Evolutionary conservation across 2,797 vertebrate species (phyloP).

Genomic region (Myotis daubentonii): DNA sequence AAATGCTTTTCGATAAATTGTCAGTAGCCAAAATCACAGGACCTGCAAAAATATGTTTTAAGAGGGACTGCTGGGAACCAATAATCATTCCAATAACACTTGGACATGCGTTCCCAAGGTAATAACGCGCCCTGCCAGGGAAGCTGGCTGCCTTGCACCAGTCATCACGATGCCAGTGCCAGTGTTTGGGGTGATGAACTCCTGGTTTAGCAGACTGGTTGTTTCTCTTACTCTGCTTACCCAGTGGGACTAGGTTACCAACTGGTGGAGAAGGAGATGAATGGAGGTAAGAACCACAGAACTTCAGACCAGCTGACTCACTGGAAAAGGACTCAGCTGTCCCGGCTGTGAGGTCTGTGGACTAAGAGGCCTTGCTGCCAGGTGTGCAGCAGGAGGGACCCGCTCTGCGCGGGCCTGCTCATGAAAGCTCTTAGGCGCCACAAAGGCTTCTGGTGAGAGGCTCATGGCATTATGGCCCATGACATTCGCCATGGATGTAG

Average conservation of each 20-base stretch:
- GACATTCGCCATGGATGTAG: conserved; percentile 23
- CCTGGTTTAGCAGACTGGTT: not conserved
- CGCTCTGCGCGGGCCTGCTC: not conserved
- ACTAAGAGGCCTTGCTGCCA: not conserved
- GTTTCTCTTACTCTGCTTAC: not conserved
- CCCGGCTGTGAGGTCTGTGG: not conserved
- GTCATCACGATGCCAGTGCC: not conserved
- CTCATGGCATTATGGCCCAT: not conserved
- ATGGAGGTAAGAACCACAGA: not conserved
- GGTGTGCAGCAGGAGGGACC: not conserved
- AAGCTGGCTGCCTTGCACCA: not conserved
- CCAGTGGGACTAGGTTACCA: not conserved
- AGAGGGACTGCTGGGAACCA: not conserved
- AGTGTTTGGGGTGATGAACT: not conserved
- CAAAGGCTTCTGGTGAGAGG: conserved; percentile 45
- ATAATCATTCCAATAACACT: not conserved
- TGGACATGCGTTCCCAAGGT: not conserved
- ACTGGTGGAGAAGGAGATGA: not conserved
- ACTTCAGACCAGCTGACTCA: not conserved
- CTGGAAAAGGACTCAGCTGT: not conserved
- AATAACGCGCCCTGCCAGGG: not conserved
- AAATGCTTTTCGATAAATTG: not conserved
- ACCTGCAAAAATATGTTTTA: not conserved
- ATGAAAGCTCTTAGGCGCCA: not conserved
- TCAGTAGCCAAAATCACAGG: not conserved